Conservation (phyloP, 2,113 vertebrate genomes). For the Prochilodus magdalenae region DNA sequence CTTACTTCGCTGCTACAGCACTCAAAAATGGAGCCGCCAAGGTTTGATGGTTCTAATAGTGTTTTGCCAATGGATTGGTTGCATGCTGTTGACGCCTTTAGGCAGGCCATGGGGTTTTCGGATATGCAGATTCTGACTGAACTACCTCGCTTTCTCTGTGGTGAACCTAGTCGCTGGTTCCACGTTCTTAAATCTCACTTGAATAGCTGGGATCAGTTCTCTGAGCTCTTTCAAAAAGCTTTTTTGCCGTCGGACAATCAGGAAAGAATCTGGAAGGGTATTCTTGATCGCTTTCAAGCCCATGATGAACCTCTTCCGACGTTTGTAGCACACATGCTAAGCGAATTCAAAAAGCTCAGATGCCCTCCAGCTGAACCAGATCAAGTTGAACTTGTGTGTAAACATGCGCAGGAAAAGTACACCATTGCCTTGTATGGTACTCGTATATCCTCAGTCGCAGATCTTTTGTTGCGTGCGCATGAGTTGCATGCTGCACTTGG, state of each 20-base stretch:
- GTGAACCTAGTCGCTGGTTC: constrained; percentile 8
- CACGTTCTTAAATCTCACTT: neutral
- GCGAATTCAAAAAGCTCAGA: constrained; percentile 25
- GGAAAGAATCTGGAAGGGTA: constrained; percentile 10
- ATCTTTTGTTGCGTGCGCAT: constrained; percentile 11
- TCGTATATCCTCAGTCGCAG: constrained; percentile 2
- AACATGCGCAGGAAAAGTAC: constrained; percentile 11
- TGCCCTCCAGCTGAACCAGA: neutral
- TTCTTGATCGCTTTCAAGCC: neutral
- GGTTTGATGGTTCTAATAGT: neutral
- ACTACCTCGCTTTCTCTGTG: neutral
- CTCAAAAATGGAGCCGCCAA: neutral
- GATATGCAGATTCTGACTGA: neutral
- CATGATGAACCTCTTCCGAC: neutral
- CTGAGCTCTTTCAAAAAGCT: neutral
- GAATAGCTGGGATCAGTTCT: neutral
- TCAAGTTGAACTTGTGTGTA: constrained; percentile 7
- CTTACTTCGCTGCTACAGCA: neutral
- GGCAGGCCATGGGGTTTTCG: neutral
- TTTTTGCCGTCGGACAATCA: neutral
- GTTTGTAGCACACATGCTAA: constrained; percentile 27
- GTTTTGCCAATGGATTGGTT: neutral
- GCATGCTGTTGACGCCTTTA: neutral
- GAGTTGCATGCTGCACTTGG: constrained; percentile 24
- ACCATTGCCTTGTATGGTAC: constrained; percentile 29